phyloP scores from a whole-genome alignment of 2,113 vertebrate species.

The Nansenia antarctica region DNA sequence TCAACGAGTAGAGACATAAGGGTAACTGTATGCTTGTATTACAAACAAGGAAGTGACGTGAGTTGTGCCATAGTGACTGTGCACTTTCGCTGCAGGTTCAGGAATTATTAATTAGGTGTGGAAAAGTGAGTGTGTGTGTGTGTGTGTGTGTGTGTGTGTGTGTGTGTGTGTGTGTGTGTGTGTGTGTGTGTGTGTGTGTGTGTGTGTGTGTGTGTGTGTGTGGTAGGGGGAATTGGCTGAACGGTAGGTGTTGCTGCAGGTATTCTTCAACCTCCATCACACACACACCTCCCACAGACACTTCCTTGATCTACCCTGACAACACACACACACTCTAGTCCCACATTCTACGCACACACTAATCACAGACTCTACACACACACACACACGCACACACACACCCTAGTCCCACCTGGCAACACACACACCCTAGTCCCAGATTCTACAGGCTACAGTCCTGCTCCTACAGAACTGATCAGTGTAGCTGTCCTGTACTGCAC shows the following conservation, averaged over 20 bases:
- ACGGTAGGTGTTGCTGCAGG: not conserved
- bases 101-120: not conserved
- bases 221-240: not conserved
- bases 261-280: too few relatives aligned
- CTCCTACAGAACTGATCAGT: not conserved
- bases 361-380: too few relatives aligned
- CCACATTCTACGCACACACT: too few relatives aligned
- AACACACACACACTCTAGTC: not conserved
- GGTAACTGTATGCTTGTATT: too few relatives aligned
- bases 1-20: too few relatives aligned
- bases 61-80: not conserved
- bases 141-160: not conserved
- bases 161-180: not conserved
- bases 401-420: not conserved
- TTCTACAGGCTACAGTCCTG: not conserved
- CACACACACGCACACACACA: not conserved
- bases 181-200: not conserved
- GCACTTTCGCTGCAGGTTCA: constrained; percentile 1
- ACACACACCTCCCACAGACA: too few relatives aligned
- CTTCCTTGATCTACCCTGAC: too few relatives aligned
- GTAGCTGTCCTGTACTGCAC: not conserved
- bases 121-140: not conserved
- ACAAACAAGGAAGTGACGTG: too few relatives aligned
- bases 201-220: not conserved
- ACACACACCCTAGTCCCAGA: not conserved